These are phyloP conservation scores for Heterodera carotae DNA, from an alignment of 1,140 invertebrate genomes.

Conservation along the genomic window DNA sequence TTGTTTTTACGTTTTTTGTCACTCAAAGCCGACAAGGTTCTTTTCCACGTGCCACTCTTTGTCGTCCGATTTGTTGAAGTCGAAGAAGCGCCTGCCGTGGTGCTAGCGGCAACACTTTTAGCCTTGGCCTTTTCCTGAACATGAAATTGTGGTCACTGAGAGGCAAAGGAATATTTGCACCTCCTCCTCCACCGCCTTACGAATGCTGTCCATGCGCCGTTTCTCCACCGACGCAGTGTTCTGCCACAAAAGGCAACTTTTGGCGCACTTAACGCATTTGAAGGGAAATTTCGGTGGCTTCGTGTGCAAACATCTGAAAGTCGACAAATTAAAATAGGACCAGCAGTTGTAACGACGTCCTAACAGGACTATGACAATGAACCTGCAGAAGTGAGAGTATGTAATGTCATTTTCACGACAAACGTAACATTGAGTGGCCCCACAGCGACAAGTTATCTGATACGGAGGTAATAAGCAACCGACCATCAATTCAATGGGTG, in stretches of 20 bases:
- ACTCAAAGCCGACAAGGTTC: no score
- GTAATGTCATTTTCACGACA: constrained; percentile 22
- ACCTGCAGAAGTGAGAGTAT: constrained; percentile 31
- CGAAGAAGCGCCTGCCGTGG: no score
- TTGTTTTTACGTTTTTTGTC: no score
- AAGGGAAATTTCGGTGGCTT: not conserved
- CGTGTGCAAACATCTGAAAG: not conserved
- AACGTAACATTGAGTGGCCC: constrained; percentile 31
- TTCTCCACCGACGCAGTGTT: not conserved
- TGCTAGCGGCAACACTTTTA: no score
- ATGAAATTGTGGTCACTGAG: no score
- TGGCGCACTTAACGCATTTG: constrained; percentile 17
- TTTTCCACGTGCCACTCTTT: no score
- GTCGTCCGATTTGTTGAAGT: no score
- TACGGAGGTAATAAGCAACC: no score
- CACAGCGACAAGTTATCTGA: constrained; percentile 28
- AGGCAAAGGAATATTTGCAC: not conserved
- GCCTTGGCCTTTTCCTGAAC: not conserved
- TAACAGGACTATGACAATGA: not conserved
- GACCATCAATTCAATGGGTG: no score
- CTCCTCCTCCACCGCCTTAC: not conserved
- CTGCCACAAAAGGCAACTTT: constrained; percentile 23
- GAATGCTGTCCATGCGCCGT: not conserved
- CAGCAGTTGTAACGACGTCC: not conserved
- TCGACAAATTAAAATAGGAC: not conserved